Conservation (phyloP, 2,888 invertebrate genomes). For the Coelinius sp. region DNA sequence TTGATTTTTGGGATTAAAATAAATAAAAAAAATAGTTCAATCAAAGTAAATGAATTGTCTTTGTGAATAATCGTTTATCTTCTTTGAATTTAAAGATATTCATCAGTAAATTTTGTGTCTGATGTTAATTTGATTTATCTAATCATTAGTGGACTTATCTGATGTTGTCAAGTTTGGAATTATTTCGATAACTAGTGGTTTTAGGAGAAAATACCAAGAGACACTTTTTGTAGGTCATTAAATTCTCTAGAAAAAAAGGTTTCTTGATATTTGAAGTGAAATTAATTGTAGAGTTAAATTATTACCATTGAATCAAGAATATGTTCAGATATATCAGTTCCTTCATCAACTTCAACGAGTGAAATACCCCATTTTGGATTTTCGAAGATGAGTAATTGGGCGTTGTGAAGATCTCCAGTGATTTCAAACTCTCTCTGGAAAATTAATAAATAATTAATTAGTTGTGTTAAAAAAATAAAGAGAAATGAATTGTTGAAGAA, state of each 20-base stretch:
- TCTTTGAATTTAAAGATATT: not conserved
- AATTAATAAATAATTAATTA: conserved; percentile 48
- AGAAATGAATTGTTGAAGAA: not conserved
- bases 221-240: too few relatives aligned
- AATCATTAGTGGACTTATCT: not conserved
- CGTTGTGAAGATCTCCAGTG: conserved; percentile 75
- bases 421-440: conserved; percentile 70
- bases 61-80: too few relatives aligned
- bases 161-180: not conserved
- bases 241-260: too few relatives aligned
- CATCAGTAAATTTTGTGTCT: not conserved
- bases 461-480: not conserved
- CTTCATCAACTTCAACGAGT: conserved; percentile 72
- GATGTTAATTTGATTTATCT: not conserved
- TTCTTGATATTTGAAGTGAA: too few relatives aligned
- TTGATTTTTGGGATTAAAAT: too few relatives aligned
- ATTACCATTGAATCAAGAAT: conserved; percentile 70
- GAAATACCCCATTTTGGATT: conserved; percentile 84
- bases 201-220: too few relatives aligned
- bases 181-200: not conserved
- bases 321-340: conserved; percentile 58
- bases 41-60: too few relatives aligned
- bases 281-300: conserved; percentile 32
- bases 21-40: too few relatives aligned
- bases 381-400: conserved; percentile 78